phyloP scores from a whole-genome alignment of 92 coral and sea anemone genomes.

The Umimayanthus chanpuru region DNA sequence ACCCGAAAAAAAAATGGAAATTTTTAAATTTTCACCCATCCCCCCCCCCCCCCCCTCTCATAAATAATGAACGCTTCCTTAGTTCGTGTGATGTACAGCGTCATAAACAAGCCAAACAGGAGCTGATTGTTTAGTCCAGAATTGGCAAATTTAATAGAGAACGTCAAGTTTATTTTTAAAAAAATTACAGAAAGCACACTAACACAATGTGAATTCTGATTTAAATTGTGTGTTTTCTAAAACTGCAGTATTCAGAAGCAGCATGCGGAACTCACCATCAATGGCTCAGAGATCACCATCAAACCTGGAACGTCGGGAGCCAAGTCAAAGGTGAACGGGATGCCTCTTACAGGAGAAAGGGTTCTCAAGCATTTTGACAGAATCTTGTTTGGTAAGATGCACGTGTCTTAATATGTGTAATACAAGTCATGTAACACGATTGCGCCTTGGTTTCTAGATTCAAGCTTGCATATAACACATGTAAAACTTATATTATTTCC shows the following conservation, averaged over 20 bases:
- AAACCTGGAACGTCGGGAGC: slow-evolving; percentile 95
- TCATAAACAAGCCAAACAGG: too few species aligned
- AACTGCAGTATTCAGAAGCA: slow-evolving; percentile 88
- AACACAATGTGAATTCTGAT: too few species aligned
- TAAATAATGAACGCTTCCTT: too few species aligned
- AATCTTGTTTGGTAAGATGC: slow-evolving; percentile 84
- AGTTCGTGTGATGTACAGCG: too few species aligned
- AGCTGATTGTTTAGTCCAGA: too few species aligned
- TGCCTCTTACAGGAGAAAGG: slow-evolving; percentile 95
- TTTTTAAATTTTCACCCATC: too few species aligned
- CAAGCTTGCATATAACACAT: background rate
- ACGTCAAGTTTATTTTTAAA: too few species aligned
- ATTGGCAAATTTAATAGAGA: background rate
- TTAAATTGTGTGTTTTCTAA: background rate
- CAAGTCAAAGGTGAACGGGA: slow-evolving; percentile 93
- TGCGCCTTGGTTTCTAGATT: background rate
- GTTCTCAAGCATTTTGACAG: slow-evolving; percentile 92
- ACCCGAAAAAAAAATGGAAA: too few species aligned
- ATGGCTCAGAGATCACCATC: slow-evolving; percentile 86
- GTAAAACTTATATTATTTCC: background rate
- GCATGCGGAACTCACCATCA: slow-evolving; percentile 84
- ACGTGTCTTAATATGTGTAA: background rate
- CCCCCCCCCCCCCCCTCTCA: too few species aligned
- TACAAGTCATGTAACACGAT: too few species aligned
- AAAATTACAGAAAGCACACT: background rate